Conservation (phyloP, 2,888 invertebrate genomes). For the Frankliniella fusca region DNA sequence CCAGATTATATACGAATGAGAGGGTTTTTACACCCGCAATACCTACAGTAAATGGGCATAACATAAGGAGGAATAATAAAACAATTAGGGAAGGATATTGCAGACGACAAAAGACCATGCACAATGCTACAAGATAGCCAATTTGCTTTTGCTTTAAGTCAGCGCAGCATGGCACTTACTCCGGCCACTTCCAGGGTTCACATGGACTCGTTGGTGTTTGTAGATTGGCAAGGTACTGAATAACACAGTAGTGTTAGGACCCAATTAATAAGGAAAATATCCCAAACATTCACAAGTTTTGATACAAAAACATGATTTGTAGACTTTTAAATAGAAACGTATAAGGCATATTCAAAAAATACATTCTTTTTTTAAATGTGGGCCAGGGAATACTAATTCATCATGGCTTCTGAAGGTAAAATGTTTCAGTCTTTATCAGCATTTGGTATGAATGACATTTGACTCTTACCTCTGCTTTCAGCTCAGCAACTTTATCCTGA, state of each 20-base stretch:
- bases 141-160: constrained; percentile 3
- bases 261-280: too few species aligned
- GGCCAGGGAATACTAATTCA: background rate
- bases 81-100: constrained; percentile 31
- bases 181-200: constrained; percentile 88
- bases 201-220: constrained; percentile 40
- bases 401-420: background rate
- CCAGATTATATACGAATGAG: too few species aligned
- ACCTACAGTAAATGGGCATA: constrained; percentile 29
- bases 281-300: too few species aligned
- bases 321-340: too few species aligned
- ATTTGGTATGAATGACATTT: background rate
- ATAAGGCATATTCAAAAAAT: background rate
- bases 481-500: constrained; percentile 86
- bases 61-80: constrained; percentile 27
- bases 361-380: background rate
- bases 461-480: constrained; percentile 82
- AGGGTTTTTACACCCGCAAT: background rate
- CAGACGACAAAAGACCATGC: constrained; percentile 27
- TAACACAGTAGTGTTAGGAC: constrained; percentile 12
- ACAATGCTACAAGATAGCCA: constrained; percentile 20
- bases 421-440: background rate
- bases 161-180: constrained; percentile 54
- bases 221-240: constrained; percentile 19
- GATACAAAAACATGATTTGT: too few species aligned